These are phyloP conservation scores for Seriola aureovittata DNA, from an alignment of 2,113 vertebrate genomes.

Conservation along the genomic window DNA sequence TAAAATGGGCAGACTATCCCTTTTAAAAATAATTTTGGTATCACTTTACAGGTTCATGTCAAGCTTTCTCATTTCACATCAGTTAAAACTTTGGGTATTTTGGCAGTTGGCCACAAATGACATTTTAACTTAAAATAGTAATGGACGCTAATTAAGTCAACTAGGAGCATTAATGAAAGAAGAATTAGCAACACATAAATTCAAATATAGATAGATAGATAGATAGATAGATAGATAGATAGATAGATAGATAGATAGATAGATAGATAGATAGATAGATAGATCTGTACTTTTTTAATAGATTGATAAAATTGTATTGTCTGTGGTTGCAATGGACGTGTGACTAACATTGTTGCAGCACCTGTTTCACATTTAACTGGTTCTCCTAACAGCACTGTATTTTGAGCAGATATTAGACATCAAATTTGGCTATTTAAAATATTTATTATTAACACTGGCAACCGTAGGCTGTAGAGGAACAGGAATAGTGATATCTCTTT, in stretches of 20 bases:
- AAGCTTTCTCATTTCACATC: not conserved
- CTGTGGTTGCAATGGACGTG: not conserved
- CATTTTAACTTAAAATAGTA: not conserved
- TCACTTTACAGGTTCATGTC: not conserved
- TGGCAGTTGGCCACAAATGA: not conserved
- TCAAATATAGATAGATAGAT: too few species aligned
- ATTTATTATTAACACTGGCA: not conserved
- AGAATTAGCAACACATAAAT: not conserved
- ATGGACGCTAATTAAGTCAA: not conserved
- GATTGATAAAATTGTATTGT: not conserved
- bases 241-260: constrained; percentile 7
- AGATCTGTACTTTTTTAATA: not conserved
- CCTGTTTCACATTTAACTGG: constrained; percentile 27
- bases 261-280: constrained; percentile 1
- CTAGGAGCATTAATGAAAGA: not conserved
- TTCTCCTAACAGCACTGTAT: not conserved
- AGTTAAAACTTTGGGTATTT: not conserved
- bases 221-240: not conserved
- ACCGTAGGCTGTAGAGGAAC: not conserved
- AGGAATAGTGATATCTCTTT: not conserved
- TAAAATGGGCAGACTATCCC: not conserved
- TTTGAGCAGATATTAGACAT: not conserved
- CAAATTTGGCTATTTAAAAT: not conserved
- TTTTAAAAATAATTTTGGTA: not conserved
- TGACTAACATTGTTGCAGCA: not conserved